These are phyloP conservation scores for Caenorhabditis sinica DNA, from an alignment of 2,888 invertebrate species.

Conservation along the genomic window DNA sequence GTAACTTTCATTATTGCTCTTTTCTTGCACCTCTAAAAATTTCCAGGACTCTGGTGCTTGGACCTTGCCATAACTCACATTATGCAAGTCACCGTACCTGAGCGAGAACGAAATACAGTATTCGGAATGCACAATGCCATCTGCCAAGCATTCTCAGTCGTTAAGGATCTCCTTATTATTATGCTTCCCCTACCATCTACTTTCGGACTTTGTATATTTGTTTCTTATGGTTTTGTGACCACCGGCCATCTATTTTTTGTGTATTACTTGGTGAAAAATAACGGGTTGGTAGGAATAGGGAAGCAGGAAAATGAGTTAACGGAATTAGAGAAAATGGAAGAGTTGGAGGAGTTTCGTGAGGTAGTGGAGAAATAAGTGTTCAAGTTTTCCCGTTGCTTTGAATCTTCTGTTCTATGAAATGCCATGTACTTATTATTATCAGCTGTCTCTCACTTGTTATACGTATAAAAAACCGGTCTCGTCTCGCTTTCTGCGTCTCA, in stretches of 20 bases:
- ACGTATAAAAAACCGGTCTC: not conserved
- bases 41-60: slow-evolving; percentile 29
- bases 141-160: slow-evolving; percentile 1
- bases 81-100: slow-evolving; percentile 1
- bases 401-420: too few species aligned
- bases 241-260: slow-evolving; percentile 67
- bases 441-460: too few species aligned
- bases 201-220: slow-evolving; percentile 65
- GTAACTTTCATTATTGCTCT: too few species aligned
- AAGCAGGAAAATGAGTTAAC: too few species aligned
- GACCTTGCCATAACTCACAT: not conserved
- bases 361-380: too few species aligned
- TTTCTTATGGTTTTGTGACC: slow-evolving; percentile 67
- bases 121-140: slow-evolving; percentile 14
- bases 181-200: slow-evolving; percentile 59
- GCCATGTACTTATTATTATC: too few species aligned
- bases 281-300: slow-evolving; percentile 36
- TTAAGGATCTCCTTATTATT: slow-evolving; percentile 68
- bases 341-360: slow-evolving; percentile 41
- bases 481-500: not conserved
- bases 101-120: not conserved
- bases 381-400: too few species aligned
- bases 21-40: not conserved
- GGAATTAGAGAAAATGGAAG: slow-evolving; percentile 51
- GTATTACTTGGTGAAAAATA: slow-evolving; percentile 66